These are phyloP conservation scores for Microcebus griseorufus DNA, from an alignment of 2,113 vertebrate species.

Conservation along the genomic window DNA sequence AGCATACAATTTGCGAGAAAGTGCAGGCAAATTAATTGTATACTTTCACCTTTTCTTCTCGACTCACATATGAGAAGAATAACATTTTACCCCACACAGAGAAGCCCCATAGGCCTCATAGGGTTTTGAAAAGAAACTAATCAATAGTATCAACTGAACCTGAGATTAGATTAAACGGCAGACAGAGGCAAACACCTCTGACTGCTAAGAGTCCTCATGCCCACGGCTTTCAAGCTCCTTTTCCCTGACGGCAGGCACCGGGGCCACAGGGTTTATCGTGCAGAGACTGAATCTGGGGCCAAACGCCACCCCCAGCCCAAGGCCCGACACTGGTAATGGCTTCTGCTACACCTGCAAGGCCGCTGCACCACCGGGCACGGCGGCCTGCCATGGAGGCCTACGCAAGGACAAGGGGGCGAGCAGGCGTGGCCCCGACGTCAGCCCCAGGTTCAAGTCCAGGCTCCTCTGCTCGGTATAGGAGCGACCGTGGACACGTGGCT, in stretches of 20 bases:
- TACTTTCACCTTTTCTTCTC: constrained; percentile 84
- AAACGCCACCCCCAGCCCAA: constrained; percentile 10
- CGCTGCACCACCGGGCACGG: accelerated
- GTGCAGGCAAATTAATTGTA: constrained; percentile 87
- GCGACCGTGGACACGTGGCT: background rate
- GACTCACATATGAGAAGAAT: constrained; percentile 80
- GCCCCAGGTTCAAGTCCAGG: background rate
- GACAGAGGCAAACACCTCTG: constrained; percentile 76
- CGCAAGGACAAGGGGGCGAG: background rate
- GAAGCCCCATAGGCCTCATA: constrained; percentile 58
- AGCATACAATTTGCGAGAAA: constrained; percentile 86
- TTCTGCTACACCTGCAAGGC: background rate
- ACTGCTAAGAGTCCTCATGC: constrained; percentile 68
- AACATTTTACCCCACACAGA: constrained; percentile 76
- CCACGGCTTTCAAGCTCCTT: constrained; percentile 62
- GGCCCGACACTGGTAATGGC: background rate
- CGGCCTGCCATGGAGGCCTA: background rate
- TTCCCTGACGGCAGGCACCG: constrained; percentile 68
- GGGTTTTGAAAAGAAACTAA: constrained; percentile 83
- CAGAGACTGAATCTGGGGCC: background rate
- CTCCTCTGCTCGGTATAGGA: background rate
- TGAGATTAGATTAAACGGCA: constrained; percentile 83
- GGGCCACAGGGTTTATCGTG: constrained; percentile 5
- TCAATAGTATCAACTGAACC: constrained; percentile 85
- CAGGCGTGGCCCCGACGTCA: background rate